Conservation (phyloP, 2,797 vertebrate genomes). For the Steatocranus sp. region DNA sequence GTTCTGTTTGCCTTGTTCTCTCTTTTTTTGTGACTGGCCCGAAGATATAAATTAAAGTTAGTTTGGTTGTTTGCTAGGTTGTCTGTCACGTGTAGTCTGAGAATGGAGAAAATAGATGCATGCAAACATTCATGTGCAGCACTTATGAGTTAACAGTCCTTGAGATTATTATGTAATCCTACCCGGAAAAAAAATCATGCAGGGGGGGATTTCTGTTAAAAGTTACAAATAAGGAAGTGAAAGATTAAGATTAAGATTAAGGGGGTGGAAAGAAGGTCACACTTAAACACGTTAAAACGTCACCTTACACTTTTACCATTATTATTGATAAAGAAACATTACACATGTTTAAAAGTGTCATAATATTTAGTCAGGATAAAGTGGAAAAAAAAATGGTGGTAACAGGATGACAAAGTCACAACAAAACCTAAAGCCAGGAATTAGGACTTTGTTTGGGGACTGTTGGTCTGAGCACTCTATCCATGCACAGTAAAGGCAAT, state of each 20-base stretch:
- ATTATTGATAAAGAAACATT: not conserved
- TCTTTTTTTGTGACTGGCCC: not conserved
- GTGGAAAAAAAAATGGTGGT: accelerated
- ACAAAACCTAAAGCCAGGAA: not conserved
- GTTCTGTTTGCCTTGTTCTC: not conserved
- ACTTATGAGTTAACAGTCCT: not conserved
- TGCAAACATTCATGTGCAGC: not conserved
- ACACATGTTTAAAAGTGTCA: not conserved
- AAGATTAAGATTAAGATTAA: not conserved
- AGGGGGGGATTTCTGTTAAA: not conserved
- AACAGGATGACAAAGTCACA: not conserved
- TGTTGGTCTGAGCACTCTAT: not conserved
- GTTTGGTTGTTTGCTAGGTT: not conserved
- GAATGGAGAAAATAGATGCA: not conserved
- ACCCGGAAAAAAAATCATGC: accelerated
- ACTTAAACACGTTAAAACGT: not conserved
- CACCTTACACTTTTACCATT: not conserved
- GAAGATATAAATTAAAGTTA: not conserved
- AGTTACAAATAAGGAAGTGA: not conserved
- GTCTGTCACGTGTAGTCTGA: not conserved
- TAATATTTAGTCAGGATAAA: not conserved
- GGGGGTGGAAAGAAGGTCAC: not conserved
- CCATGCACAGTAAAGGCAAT: not conserved
- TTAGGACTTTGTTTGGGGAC: not conserved
- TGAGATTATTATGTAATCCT: not conserved